A percentile compares a stretch with the other conserved stretches of the same genome.
Evolutionary conservation across 2,888 invertebrate species (phyloP).

Genomic region (Apamea crenata): DNA sequence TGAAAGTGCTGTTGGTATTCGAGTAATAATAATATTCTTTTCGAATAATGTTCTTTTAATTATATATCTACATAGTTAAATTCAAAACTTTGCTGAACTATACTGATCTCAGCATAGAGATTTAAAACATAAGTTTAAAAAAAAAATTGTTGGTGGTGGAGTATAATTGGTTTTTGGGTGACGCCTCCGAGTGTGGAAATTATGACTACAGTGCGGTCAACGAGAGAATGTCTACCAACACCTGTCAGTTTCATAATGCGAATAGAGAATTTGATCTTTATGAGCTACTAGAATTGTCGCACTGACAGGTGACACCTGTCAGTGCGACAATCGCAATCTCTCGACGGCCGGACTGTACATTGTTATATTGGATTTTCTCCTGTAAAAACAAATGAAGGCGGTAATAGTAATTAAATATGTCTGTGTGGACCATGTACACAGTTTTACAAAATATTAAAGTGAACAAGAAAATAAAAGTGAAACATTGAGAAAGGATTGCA

Average conservation of each 20-base stretch:
- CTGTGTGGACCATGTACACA: not conserved
- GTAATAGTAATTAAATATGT: not conserved
- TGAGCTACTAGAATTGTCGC: not conserved
- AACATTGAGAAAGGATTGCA: constrained; percentile 22
- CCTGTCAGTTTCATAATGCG: not conserved
- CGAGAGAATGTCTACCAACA: not conserved
- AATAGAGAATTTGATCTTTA: not conserved
- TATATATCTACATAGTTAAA: too few relatives aligned
- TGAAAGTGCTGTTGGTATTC: constrained; percentile 2
- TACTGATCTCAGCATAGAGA: not conserved
- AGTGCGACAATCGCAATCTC: not conserved
- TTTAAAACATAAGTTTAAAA: not conserved
- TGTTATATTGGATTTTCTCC: not conserved
- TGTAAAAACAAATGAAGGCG: not conserved
- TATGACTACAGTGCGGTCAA: not conserved
- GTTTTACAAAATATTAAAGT: constrained; percentile 13
- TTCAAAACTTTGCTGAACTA: not conserved
- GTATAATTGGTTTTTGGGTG: too few relatives aligned
- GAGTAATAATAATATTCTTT: too few relatives aligned
- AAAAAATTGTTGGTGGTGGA: too few relatives aligned
- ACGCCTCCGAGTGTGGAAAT: not conserved
- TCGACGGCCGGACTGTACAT: not conserved
- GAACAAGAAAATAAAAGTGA: constrained; percentile 20
- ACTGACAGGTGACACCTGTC: not conserved
- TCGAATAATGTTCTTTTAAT: not conserved